Base-by-base conservation (phyloP, 2,888 invertebrate genomes). In the Nesidiocoris tenuis region DNA sequence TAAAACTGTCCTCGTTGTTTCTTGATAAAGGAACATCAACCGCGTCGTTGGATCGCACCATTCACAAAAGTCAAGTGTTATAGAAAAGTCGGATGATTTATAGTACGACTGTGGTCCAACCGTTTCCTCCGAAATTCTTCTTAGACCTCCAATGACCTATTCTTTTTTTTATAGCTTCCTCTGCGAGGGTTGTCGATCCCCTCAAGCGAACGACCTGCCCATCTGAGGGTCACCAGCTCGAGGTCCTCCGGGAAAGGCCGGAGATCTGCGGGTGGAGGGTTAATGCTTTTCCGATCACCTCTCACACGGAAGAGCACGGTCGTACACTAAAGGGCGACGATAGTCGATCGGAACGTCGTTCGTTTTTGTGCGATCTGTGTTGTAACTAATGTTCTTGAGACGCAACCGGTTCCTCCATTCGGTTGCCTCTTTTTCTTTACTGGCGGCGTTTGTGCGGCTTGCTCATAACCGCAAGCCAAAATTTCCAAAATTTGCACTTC, bases 251-350 rank as follows among this genome's bases (percentile, higher is more conserved):
- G 55, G 55, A 67, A 67, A 70, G 25, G 24, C 18, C 24, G 17
- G 17, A 39, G 22, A 56, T 56, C 56, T n/a, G 57, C 22, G 55
- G 57, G 61, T 16, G 7, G 24, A 25, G n/a, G 70, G 70, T 70
- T 70, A 70, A 70, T 70, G 70, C 39, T 70, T 70, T 70, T 59
- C 39, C 70, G 70, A 70, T 70, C 70, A 17, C 59, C n/a, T 59
- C 59, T 9, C 17, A 16, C 59, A 59, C n/a, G n/a, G 7, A 39
- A 3, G 39, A 3, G 39, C 39, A 39, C 39, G n/a, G n/a, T n/a
- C n/a, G n/a, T n/a, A n/a, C n/a, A n/a, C n/a, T n/a, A n/a, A n/a
- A n/a, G n/a, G n/a, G n/a, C n/a, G n/a, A n/a, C n/a, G n/a, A n/a
- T n/a, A n/a, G n/a, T n/a, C n/a, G n/a, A n/a, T n/a, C n/a, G n/a